phyloP scores from a whole-genome alignment of 2,113 vertebrate species.

The Chionis minor region DNA sequence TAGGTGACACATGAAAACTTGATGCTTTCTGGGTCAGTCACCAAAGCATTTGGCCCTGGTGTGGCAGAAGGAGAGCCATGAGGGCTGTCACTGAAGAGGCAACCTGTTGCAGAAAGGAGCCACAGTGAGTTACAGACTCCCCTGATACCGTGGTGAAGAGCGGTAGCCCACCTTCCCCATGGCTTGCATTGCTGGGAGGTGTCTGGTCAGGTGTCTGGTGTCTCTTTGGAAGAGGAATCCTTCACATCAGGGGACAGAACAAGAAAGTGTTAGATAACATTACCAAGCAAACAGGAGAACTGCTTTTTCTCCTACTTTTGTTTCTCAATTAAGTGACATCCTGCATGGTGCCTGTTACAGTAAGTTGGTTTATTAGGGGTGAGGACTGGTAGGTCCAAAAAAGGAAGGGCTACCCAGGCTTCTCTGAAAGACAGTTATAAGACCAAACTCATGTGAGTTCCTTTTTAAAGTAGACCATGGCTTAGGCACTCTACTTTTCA shows the following conservation, averaged over 20 bases:
- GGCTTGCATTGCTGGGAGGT: neutral
- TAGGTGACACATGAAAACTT: neutral
- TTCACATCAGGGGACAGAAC: neutral
- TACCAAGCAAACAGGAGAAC: neutral
- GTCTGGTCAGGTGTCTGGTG: neutral
- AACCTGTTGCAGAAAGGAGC: neutral
- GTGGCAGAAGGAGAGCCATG: neutral
- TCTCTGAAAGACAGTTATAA: neutral
- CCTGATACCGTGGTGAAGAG: neutral
- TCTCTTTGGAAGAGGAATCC: neutral
- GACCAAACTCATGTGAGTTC: neutral
- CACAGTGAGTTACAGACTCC: neutral
- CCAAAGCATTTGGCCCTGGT: neutral
- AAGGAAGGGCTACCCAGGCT: neutral
- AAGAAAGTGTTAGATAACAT: neutral
- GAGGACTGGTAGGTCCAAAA: neutral
- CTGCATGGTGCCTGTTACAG: neutral
- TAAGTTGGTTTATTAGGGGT: neutral
- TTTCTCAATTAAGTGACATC: neutral
- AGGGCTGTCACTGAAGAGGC: neutral
- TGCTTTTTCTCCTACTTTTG: neutral
- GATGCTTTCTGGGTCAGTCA: neutral
- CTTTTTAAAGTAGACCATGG: neutral
- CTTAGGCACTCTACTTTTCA: neutral
- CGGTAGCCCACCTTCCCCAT: neutral